phyloP scores from a whole-genome alignment of 2,113 vertebrate genomes.

The Dasyornis broadbenti region DNA sequence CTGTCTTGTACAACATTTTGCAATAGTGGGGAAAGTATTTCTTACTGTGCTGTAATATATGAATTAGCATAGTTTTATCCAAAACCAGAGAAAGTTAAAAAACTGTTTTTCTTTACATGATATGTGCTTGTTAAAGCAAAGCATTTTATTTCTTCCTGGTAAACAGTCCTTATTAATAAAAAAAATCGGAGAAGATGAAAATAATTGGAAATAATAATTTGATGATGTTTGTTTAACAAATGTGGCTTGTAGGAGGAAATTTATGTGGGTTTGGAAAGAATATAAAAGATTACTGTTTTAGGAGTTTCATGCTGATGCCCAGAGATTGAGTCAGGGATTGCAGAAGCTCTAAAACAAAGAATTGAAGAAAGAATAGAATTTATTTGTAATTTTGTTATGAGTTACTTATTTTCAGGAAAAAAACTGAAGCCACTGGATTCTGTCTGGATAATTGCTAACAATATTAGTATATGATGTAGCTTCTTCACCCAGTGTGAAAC shows the following conservation, averaged over 20 bases:
- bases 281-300: neutral
- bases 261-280: neutral
- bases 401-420: neutral
- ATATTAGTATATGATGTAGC: accelerated
- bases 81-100: neutral
- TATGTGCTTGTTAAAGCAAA: neutral
- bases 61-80: neutral
- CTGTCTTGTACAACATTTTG: neutral
- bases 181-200: neutral
- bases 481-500: neutral
- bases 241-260: neutral
- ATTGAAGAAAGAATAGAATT: neutral
- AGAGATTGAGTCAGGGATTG: neutral
- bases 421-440: neutral
- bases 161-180: neutral
- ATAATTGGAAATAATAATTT: neutral
- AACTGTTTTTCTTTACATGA: neutral
- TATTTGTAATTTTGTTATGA: neutral
- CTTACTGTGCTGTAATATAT: neutral
- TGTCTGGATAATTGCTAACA: neutral
- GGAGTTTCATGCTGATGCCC: neutral
- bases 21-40: neutral
- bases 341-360: neutral
- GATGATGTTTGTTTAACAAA: neutral
- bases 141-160: neutral